Evolutionary conservation across 2,888 invertebrate species (phyloP), one percentile per base, ranked within the genome.

Genomic region (Plebejus melissa): DNA sequence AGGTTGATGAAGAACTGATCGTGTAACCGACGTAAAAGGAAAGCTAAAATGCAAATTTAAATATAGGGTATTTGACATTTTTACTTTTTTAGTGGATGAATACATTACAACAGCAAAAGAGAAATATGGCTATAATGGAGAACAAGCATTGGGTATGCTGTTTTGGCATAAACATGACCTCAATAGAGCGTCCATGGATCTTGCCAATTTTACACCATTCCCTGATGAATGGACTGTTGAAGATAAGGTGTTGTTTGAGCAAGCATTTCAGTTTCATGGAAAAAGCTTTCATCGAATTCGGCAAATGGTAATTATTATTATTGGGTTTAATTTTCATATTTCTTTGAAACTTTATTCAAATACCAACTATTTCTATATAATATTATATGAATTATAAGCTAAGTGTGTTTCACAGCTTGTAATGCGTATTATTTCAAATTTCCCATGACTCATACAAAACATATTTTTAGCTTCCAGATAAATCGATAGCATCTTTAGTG

Each of bases 151-250:
- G 77, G 99, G 99, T 13, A 98, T 99, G 98, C 93, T 99, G 60
- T 99, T 98, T 89, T 99, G 99, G 98, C 99, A 99, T 86, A 98
- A 98, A 91, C 99, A 99, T 90, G 98, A 99, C 88, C 94, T 99
- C 78, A 98, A 97, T 81, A 95, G 97, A 83, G 99, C 99, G 9
- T 96, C 98, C 32, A 94, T 97, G 88, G 99, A 99, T 87, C 94
- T 99, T 82, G 97, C 98, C 1, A 99, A 99, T 89, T 99, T 99
- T 87, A 98, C 98, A 77, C 99, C 99, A 1, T 98, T 98, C 84
- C 99, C 99, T 16, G 99, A 99, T 90, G 99, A 99, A 86, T 99
- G 99, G 99, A 98, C 98, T 2, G 97, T 98, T 0, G 99, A 99
- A 90, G 99, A 99, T 86, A 99, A 99, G 94, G 98, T 99, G 74